Base-by-base conservation (phyloP, 2,888 invertebrate genomes). In the Cataglyphis cursor region DNA sequence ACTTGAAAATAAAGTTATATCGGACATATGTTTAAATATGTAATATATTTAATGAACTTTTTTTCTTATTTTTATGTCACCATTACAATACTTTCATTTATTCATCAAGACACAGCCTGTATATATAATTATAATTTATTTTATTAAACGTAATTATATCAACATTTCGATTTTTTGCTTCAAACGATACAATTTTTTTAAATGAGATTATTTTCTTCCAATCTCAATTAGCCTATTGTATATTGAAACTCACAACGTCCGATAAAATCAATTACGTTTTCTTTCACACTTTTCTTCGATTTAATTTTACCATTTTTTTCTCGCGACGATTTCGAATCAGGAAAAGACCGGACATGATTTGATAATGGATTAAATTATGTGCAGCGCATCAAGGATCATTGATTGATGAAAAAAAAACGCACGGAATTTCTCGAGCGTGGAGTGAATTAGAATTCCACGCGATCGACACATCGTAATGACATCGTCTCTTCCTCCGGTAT, bases 371-470 rank as follows among this genome's bases (percentile, higher is more conserved):
- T 62, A 21, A 18, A 35, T 48, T 35, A 24, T 18, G 31, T 41
- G 4, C 10, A 10, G 12, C 35, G 35, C 48, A 41, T 38, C 3
- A 18, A 35, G 48, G 18, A 38, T 75, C 35, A 24, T 38, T 64
- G 75, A 31, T 18, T 24, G 24, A 24, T 24, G 35, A 6, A 64
- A 75, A 74, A 74, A 44, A 75, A 64, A 31, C 24, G 48, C 3
- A 48, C 35, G 21, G 24, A 75, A 10, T 64, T 62, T 75, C 35
- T 75, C 62, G 74, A 51, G 65, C 35, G 18, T 15, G 6, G 10
- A 51, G n/a, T 44, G 24, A 51, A 75, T 75, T 64, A 75, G 35
- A 75, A 75, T 75, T 75, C 75, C 51, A 64, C 65, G 64, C 65
- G 48, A 35, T 51, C 51, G 64, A 75, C 75, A 51, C 31, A 31